phyloP scores from a whole-genome alignment of 64 coral and sea anemone genomes.

The Montipora foliosa region DNA sequence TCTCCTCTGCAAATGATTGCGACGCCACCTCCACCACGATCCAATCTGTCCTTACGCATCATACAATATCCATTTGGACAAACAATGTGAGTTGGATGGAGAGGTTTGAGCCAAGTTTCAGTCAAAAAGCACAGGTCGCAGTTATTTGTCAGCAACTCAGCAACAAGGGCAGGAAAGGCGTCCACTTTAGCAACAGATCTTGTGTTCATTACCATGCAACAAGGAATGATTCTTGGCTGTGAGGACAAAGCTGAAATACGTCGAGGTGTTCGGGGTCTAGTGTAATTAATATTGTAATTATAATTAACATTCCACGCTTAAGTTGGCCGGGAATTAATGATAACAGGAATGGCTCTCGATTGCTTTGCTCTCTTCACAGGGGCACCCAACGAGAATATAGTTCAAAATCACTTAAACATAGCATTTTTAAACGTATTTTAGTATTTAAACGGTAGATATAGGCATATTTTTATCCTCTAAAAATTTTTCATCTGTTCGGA shows the following conservation, averaged over 20 bases:
- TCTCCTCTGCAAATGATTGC: slow-evolving; percentile 44
- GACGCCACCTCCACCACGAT: slow-evolving; percentile 30
- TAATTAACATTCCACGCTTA: slow-evolving; percentile 5
- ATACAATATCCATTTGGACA: slow-evolving; percentile 35
- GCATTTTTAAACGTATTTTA: too few relatives aligned
- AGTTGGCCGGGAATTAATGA: slow-evolving; percentile 13
- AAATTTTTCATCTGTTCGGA: too few relatives aligned
- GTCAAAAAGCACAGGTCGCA: slow-evolving; percentile 43
- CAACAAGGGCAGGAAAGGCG: slow-evolving; percentile 23
- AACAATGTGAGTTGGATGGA: slow-evolving; percentile 25
- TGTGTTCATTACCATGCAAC: slow-evolving; percentile 54
- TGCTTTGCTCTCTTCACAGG: not conserved
- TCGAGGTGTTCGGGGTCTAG: not conserved
- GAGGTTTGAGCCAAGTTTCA: slow-evolving; percentile 68
- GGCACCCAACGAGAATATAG: too few relatives aligned
- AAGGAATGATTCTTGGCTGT: slow-evolving; percentile 24
- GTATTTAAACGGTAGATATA: too few relatives aligned
- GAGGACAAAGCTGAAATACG: not conserved
- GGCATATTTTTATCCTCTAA: too few relatives aligned
- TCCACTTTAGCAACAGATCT: slow-evolving; percentile 65
- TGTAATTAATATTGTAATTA: not conserved
- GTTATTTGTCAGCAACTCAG: slow-evolving; percentile 44
- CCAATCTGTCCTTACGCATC: slow-evolving; percentile 39
- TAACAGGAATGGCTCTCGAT: slow-evolving; percentile 38
- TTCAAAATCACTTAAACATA: too few relatives aligned